Conservation (phyloP, 2,888 invertebrate species). For the Lycophotia porphyrea region DNA sequence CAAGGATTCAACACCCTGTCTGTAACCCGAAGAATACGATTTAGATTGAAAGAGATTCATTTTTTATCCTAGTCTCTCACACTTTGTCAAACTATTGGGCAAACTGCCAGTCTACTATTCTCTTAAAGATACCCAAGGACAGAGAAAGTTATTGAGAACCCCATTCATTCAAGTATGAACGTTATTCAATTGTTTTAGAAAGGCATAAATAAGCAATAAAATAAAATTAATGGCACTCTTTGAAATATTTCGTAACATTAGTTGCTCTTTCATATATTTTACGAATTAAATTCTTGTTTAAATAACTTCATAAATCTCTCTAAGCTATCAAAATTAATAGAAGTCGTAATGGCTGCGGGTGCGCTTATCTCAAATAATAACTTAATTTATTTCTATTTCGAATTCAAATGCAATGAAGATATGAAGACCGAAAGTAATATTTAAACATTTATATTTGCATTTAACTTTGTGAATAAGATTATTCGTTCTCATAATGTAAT, state of each 20-base stretch:
- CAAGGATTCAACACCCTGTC: neutral
- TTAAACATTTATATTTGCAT: conserved; percentile 9
- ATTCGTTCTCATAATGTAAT: neutral
- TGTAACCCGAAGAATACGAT: neutral
- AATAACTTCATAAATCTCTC: conserved; percentile 44
- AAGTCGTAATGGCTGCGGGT: conserved; percentile 32
- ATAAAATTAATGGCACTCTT: neutral
- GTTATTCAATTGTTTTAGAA: neutral
- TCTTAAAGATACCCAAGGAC: neutral
- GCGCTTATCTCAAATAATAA: conserved; percentile 48
- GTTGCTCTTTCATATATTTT: conserved; percentile 20
- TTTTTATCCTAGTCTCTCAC: neutral
- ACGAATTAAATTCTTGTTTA: conserved; percentile 30
- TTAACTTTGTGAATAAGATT: neutral
- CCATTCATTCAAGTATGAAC: neutral
- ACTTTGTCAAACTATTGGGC: neutral
- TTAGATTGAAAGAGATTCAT: neutral
- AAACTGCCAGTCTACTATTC: neutral
- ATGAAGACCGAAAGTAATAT: conserved; percentile 25
- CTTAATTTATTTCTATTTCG: conserved; percentile 43
- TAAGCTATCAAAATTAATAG: conserved; percentile 44
- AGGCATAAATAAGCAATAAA: neutral
- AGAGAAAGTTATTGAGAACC: neutral
- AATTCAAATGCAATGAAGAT: conserved; percentile 26
- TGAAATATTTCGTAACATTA: conserved; percentile 30